phyloP scores from a whole-genome alignment of 2,888 invertebrate genomes.

The Lamellibrachia columna region DNA sequence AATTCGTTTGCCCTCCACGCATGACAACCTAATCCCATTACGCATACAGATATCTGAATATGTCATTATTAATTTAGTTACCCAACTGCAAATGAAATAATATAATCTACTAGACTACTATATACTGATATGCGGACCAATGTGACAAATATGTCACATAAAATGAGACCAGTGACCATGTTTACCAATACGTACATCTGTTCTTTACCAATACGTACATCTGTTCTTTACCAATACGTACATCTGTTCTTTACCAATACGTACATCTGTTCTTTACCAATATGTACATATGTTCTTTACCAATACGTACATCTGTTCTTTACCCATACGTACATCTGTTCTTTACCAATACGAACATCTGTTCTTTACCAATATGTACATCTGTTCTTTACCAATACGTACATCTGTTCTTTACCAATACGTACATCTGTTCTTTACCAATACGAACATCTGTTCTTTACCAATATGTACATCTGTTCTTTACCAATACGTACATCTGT shows the following conservation, averaged over 20 bases:
- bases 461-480: neutral
- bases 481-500: neutral
- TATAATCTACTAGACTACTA: neutral
- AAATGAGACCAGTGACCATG: neutral
- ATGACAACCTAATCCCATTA: neutral
- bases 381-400: neutral
- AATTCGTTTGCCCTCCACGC: neutral
- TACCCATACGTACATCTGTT: neutral
- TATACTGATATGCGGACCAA: neutral
- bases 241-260: neutral
- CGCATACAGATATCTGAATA: conserved; percentile 1
- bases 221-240: neutral
- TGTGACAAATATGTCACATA: neutral
- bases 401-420: neutral
- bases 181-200: neutral
- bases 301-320: neutral
- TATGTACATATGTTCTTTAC: neutral
- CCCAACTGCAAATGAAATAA: neutral
- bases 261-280: neutral
- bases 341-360: neutral
- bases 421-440: neutral
- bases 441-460: neutral
- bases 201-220: neutral
- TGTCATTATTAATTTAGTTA: neutral
- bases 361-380: neutral